Evolutionary conservation across 2,797 vertebrate genomes (phyloP).

Genomic region (Parauchenoglanis punctatus): DNA sequence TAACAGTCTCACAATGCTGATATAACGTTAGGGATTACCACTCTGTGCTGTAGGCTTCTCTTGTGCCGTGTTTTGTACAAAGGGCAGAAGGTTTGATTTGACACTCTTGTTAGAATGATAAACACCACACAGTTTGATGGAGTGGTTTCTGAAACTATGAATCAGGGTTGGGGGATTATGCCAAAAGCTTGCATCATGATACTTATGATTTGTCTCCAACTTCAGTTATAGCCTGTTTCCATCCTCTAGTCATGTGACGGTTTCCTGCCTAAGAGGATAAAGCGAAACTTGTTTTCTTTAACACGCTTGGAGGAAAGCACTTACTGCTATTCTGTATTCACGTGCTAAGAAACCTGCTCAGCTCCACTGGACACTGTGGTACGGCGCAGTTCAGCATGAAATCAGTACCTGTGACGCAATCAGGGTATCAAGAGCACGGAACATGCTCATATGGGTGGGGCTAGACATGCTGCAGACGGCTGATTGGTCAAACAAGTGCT

Average conservation of each 20-base stretch:
- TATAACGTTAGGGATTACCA: conserved; percentile 16
- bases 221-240: not conserved
- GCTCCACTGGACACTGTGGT: not conserved
- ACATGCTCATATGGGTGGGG: not conserved
- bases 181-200: not conserved
- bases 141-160: conserved; percentile 11
- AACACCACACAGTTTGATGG: not conserved
- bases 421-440: not conserved
- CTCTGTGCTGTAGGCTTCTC: conserved; percentile 27
- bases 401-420: not conserved
- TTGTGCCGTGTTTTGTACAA: conserved; percentile 9
- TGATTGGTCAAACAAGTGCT: not conserved
- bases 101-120: not conserved
- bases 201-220: not conserved
- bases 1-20: conserved; percentile 13
- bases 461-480: not conserved
- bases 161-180: not conserved
- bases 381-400: not conserved
- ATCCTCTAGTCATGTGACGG: not conserved
- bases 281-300: not conserved
- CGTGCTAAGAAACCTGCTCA: not conserved
- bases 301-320: not conserved
- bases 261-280: not conserved
- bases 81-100: not conserved
- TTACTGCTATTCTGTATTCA: not conserved